Evolutionary conservation across 2,797 vertebrate species (phyloP).

Genomic region (Diplodus sargus): DNA sequence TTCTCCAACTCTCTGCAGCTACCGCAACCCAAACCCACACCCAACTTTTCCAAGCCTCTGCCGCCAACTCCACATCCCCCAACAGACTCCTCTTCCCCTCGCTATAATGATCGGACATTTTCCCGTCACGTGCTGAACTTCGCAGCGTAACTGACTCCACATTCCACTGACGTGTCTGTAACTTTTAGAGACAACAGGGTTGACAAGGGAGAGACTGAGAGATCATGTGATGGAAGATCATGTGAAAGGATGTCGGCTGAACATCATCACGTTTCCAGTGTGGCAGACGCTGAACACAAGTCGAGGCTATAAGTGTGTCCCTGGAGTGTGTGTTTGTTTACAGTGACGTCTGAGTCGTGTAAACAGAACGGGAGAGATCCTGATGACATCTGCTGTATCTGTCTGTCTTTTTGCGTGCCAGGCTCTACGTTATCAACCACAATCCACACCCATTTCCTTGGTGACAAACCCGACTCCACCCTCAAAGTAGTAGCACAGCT

Average conservation of each 20-base stretch:
- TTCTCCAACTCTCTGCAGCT: slow-evolving; percentile 20
- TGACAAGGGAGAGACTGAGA: background rate
- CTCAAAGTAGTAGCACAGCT: slow-evolving; percentile 1
- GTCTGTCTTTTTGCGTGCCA: slow-evolving; percentile 28
- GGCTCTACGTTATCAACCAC: slow-evolving; percentile 42
- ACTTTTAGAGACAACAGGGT: slow-evolving; percentile 7
- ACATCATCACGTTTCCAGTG: slow-evolving; percentile 18
- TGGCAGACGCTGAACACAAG: slow-evolving; percentile 20
- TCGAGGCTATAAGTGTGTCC: slow-evolving; percentile 24
- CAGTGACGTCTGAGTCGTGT: slow-evolving; percentile 45
- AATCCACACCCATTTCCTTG: slow-evolving; percentile 66
- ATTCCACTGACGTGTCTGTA: slow-evolving; percentile 32
- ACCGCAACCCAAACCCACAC: slow-evolving; percentile 8
- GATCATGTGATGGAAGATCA: background rate
- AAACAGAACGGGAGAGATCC: slow-evolving; percentile 71
- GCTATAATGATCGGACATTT: slow-evolving; percentile 34
- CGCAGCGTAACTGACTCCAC: slow-evolving; percentile 20
- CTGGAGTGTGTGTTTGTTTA: slow-evolving; percentile 66
- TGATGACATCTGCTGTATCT: slow-evolving; percentile 38
- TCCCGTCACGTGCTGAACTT: slow-evolving; percentile 9
- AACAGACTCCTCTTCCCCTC: slow-evolving; percentile 18
- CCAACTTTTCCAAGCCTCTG: slow-evolving; percentile 18
- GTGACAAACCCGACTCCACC: slow-evolving; percentile 46
- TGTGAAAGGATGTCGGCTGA: slow-evolving; percentile 21
- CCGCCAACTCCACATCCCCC: slow-evolving; percentile 21